These are phyloP conservation scores for Cylindroiulus punctatus DNA, from an alignment of 2,888 invertebrate genomes.

Conservation along the genomic window DNA sequence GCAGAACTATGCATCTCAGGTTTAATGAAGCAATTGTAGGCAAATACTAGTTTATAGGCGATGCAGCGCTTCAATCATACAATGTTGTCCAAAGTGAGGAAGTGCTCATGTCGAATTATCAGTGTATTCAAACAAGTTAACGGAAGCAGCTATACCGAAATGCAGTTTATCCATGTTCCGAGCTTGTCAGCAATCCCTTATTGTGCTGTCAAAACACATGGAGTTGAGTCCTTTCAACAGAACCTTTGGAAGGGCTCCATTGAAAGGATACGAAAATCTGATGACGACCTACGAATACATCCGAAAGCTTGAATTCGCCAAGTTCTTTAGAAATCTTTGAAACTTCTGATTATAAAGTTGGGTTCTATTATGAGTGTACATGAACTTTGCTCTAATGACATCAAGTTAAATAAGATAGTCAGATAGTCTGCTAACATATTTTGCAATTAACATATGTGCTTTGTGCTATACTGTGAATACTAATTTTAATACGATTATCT, in stretches of 20 bases:
- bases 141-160: not conserved
- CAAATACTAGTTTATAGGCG: not conserved
- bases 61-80: not conserved
- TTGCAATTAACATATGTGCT: no score
- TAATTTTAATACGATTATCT: no score
- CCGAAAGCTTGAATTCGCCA: not conserved
- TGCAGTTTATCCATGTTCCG: not conserved
- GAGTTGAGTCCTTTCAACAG: not conserved
- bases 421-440: no score
- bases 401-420: no score
- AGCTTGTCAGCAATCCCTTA: not conserved
- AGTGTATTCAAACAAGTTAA: slow-evolving; percentile 2
- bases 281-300: not conserved
- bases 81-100: not conserved
- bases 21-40: not conserved
- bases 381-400: no score
- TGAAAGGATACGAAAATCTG: not conserved
- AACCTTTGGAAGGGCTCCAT: not conserved
- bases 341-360: not conserved
- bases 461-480: no score
- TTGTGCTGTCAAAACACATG: not conserved
- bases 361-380: no score
- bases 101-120: not conserved
- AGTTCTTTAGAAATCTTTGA: not conserved
- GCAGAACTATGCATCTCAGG: not conserved